Evolutionary conservation across 2,113 vertebrate species (phyloP).

Genomic region (Dipodomys merriami): DNA sequence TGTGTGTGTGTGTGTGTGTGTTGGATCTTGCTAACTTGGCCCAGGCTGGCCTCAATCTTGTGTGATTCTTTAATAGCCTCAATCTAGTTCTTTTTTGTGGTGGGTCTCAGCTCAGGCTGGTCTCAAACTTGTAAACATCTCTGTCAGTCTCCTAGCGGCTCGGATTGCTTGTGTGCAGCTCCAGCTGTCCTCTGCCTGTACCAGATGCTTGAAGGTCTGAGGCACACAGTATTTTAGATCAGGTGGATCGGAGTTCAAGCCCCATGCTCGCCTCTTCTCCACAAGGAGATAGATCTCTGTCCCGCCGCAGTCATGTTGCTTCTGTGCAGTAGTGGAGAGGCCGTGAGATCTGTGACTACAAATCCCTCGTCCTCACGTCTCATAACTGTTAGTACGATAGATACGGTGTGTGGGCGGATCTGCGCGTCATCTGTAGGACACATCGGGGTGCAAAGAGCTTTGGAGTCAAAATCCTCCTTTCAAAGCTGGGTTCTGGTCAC

Average conservation of each 20-base stretch:
- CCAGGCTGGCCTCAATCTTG: too few species aligned
- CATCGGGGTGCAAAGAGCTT: not conserved
- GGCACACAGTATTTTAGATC: not conserved
- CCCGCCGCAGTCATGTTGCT: not conserved
- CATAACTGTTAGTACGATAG: not conserved
- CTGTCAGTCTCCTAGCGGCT: too few species aligned
- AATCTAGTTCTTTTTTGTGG: too few species aligned
- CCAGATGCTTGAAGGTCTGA: not conserved
- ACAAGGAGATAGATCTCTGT: not conserved
- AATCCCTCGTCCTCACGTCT: not conserved
- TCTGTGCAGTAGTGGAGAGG: not conserved
- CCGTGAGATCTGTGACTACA: not conserved
- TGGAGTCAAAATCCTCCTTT: not conserved
- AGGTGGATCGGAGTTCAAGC: constrained; percentile 1
- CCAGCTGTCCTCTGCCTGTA: too few species aligned
- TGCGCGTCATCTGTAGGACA: not conserved
- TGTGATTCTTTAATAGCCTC: too few species aligned
- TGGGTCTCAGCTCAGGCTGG: too few species aligned
- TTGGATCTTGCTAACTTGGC: too few species aligned
- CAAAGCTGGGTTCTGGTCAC: not conserved
- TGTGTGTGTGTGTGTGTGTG: too few species aligned
- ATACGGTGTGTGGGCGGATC: not conserved
- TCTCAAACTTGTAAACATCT: too few species aligned
- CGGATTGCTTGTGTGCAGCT: too few species aligned
- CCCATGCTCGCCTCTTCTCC: not conserved